A percentile compares a stretch with the other conserved stretches of the same genome.
Conservation (phyloP, 2,888 invertebrate species). For the Melanchra persicariae region DNA sequence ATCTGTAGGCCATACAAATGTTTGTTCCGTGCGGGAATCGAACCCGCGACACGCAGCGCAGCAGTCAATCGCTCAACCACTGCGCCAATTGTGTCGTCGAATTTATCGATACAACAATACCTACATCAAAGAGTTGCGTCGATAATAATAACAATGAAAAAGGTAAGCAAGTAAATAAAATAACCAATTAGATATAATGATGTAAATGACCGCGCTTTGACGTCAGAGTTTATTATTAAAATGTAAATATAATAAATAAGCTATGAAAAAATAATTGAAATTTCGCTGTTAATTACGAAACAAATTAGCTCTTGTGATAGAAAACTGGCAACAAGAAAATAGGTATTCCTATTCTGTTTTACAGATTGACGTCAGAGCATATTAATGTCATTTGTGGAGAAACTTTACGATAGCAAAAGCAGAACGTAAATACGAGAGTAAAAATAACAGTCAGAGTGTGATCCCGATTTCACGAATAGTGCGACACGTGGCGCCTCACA, state of each 20-base stretch:
- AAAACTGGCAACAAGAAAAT: slow-evolving; percentile 44
- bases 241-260: slow-evolving; percentile 30
- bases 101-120: slow-evolving; percentile 6
- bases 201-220: slow-evolving; percentile 54
- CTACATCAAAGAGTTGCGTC: slow-evolving; percentile 2
- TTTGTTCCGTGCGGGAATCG: too few species aligned
- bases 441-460: slow-evolving; percentile 31
- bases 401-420: slow-evolving; percentile 47
- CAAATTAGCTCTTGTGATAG: slow-evolving; percentile 42
- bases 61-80: too few species aligned
- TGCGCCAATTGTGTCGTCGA: too few species aligned
- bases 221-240: slow-evolving; percentile 53
- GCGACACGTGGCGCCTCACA: slow-evolving; percentile 12
- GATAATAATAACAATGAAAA: slow-evolving; percentile 22
- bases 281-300: slow-evolving; percentile 24
- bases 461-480: slow-evolving; percentile 22
- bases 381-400: slow-evolving; percentile 53
- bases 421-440: slow-evolving; percentile 9
- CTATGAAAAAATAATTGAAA: slow-evolving; percentile 38
- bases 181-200: slow-evolving; percentile 39
- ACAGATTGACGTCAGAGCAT: slow-evolving; percentile 65
- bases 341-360: slow-evolving; percentile 48
- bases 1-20: too few species aligned
- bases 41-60: too few species aligned
- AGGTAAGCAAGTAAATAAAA: slow-evolving; percentile 27